Conservation (phyloP, 2,797 vertebrate species). For the Neoniphon sammara region DNA sequence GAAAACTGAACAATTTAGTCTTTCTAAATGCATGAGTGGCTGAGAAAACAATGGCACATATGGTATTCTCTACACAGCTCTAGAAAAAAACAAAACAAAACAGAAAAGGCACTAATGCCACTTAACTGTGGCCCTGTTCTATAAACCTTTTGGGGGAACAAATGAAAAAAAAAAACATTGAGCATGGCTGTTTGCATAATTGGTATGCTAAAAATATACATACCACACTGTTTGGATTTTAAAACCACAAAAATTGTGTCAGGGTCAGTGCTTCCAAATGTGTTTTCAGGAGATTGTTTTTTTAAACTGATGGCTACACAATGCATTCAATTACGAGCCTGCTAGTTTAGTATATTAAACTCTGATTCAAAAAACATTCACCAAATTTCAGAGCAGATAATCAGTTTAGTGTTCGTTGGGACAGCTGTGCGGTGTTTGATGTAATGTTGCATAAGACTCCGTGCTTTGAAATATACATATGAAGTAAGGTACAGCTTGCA, state of each 20-base stretch:
- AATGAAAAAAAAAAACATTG: too few relatives aligned
- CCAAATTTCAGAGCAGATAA: not conserved
- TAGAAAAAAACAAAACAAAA: not conserved
- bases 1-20: not conserved
- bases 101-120: not conserved
- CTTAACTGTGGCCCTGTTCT: not conserved
- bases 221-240: not conserved
- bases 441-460: not conserved
- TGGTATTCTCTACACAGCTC: not conserved
- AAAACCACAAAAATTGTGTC: not conserved
- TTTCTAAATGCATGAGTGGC: not conserved
- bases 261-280: not conserved
- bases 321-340: too few relatives aligned
- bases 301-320: not conserved
- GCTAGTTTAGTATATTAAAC: too few relatives aligned
- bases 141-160: too few relatives aligned
- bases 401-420: not conserved
- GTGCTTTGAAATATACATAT: not conserved
- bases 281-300: constrained; percentile 2
- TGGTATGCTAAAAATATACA: not conserved
- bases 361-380: too few relatives aligned
- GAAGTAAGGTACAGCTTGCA: constrained; percentile 25
- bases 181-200: not conserved
- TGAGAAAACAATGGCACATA: not conserved
- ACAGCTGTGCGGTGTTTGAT: not conserved